Percentiles rank a stretch among this genome's conserved stretches.
Evolutionary conservation across 2,797 vertebrate species (phyloP).

Genomic region (Lepilemur ruficaudatus): DNA sequence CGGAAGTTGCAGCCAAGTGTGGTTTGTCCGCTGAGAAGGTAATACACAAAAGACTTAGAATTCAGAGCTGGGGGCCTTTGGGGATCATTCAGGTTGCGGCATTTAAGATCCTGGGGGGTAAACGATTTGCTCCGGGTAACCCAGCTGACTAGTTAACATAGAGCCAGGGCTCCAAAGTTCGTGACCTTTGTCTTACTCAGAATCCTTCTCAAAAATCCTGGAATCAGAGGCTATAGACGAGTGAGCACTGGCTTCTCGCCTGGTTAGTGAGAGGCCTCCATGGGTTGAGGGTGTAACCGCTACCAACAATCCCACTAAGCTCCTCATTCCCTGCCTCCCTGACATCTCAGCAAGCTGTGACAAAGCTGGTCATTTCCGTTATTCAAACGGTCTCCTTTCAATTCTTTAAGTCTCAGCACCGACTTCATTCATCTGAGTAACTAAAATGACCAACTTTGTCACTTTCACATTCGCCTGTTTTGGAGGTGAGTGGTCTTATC

Average conservation of each 20-base stretch:
- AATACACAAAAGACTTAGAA: background rate
- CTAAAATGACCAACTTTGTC: too few species aligned
- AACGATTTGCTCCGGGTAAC: background rate
- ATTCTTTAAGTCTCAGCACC: background rate
- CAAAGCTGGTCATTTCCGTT: background rate
- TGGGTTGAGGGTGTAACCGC: background rate
- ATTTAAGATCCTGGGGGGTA: background rate
- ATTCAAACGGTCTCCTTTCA: background rate
- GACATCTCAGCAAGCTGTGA: background rate
- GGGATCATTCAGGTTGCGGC: background rate
- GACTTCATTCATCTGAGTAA: background rate
- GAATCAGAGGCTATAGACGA: background rate
- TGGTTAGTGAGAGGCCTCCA: background rate
- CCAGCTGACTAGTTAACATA: background rate
- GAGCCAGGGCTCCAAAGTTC: background rate
- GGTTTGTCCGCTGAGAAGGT: constrained; percentile 80
- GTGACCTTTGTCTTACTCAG: background rate
- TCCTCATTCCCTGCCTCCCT: background rate
- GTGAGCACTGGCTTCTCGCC: background rate
- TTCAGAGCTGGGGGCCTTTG: background rate
- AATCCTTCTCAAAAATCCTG: background rate
- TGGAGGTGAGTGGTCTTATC: background rate
- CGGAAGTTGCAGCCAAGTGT: constrained; percentile 74
- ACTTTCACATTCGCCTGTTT: background rate
- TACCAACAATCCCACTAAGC: background rate